Evolutionary conservation across 2,888 invertebrate genomes (phyloP).

Genomic region (Noctua janthina): DNA sequence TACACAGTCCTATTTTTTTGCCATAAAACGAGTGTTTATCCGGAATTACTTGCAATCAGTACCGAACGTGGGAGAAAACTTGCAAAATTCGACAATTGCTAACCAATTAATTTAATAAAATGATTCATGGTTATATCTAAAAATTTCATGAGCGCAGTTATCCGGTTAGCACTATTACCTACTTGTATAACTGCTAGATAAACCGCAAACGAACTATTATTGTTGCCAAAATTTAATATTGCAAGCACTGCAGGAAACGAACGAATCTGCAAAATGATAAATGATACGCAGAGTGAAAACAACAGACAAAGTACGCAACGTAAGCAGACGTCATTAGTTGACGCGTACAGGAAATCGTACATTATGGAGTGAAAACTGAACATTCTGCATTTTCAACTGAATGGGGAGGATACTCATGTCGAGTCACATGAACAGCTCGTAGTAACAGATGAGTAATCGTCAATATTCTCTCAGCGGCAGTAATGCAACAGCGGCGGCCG

Average conservation of each 20-base stretch:
- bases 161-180: slow-evolving; percentile 25
- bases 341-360: slow-evolving; percentile 74
- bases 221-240: slow-evolving; percentile 39
- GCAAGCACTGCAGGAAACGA: slow-evolving; percentile 50
- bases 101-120: slow-evolving; percentile 55
- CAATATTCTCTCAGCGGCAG: slow-evolving; percentile 50
- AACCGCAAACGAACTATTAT: slow-evolving; percentile 24
- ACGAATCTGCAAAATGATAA: slow-evolving; percentile 67
- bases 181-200: slow-evolving; percentile 20
- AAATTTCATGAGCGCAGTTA: slow-evolving; percentile 34
- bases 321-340: slow-evolving; percentile 75
- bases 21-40: too few species aligned
- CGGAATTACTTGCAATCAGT: slow-evolving; percentile 10
- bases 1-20: background rate
- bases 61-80: slow-evolving; percentile 36
- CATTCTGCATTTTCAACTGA: slow-evolving; percentile 74
- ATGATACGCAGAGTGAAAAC: slow-evolving; percentile 73
- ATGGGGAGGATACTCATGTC: slow-evolving; percentile 62
- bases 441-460: slow-evolving; percentile 50
- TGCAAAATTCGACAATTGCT: slow-evolving; percentile 34
- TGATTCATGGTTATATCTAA: slow-evolving; percentile 47
- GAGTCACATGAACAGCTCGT: slow-evolving; percentile 48
- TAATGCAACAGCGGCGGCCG: slow-evolving; percentile 23
- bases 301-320: slow-evolving; percentile 65
- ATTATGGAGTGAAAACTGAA: slow-evolving; percentile 77